Evolutionary conservation across 2,888 invertebrate genomes (phyloP).

Genomic region (Himalopsyche japonica): DNA sequence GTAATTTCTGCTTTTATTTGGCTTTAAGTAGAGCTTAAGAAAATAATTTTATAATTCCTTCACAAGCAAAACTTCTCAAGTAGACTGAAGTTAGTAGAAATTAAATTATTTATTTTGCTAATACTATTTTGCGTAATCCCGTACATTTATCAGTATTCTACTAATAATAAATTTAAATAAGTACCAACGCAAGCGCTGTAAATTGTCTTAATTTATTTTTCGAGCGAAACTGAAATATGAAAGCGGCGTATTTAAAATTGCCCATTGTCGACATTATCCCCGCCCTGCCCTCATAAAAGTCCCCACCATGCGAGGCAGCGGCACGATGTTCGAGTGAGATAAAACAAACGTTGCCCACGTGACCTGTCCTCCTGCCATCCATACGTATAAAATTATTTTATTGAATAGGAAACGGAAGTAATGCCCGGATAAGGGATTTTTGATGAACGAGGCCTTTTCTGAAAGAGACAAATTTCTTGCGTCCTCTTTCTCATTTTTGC

Average conservation of each 20-base stretch:
- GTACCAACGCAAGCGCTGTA: background rate
- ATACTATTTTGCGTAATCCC: too few species aligned
- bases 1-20: background rate
- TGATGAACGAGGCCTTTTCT: conserved; percentile 6
- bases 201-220: background rate
- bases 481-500: background rate
- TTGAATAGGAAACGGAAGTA: conserved; percentile 17
- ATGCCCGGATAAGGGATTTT: conserved; percentile 8
- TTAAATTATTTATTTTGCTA: too few species aligned
- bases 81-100: too few species aligned
- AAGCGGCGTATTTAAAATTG: background rate
- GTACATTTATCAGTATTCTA: too few species aligned
- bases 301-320: background rate
- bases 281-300: background rate
- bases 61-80: too few species aligned
- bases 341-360: background rate
- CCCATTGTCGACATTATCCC: background rate
- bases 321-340: background rate
- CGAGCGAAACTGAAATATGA: background rate
- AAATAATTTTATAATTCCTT: too few species aligned
- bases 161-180: too few species aligned
- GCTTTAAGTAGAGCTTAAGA: background rate
- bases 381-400: conserved; percentile 18
- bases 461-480: background rate
- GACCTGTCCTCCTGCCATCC: background rate